Conservation (phyloP, 2,888 invertebrate species). For the Drosophila austrosaltans region DNA sequence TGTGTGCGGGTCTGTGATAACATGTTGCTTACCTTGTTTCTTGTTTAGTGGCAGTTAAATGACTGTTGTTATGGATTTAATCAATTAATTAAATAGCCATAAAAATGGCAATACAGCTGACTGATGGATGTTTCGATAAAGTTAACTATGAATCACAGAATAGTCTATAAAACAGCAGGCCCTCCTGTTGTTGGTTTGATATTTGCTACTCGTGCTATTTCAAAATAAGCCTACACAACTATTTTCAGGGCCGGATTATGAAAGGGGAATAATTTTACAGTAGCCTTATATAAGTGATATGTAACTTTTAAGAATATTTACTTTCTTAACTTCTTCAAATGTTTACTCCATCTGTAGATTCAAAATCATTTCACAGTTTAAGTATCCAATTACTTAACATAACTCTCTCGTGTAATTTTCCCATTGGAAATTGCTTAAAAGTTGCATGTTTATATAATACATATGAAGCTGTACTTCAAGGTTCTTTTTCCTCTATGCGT, state of each 20-base stretch:
- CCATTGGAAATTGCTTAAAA: no score
- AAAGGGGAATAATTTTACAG: neutral
- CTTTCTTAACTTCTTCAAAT: no score
- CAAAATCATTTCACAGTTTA: no score
- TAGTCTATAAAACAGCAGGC: slow-evolving; percentile 29
- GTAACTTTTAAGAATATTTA: no score
- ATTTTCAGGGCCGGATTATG: neutral
- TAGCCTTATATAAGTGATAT: no score
- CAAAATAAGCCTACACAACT: neutral
- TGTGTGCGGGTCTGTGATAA: slow-evolving; percentile 29
- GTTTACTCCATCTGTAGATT: no score
- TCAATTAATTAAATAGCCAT: slow-evolving; percentile 40
- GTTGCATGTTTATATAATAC: neutral
- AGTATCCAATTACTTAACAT: no score
- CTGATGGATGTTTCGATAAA: slow-evolving; percentile 13
- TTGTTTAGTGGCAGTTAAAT: slow-evolving; percentile 2
- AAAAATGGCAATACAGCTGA: slow-evolving; percentile 43
- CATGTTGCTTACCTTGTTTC: slow-evolving; percentile 39
- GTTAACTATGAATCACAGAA: slow-evolving; percentile 34
- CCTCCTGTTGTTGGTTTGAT: neutral
- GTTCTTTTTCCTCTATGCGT: neutral
- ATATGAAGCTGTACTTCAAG: slow-evolving; percentile 1
- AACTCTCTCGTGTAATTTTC: neutral
- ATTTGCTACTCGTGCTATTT: neutral
- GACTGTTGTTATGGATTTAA: slow-evolving; percentile 28